phyloP scores from a whole-genome alignment of 92 coral and sea anemone species.

The Porites cylindrica region DNA sequence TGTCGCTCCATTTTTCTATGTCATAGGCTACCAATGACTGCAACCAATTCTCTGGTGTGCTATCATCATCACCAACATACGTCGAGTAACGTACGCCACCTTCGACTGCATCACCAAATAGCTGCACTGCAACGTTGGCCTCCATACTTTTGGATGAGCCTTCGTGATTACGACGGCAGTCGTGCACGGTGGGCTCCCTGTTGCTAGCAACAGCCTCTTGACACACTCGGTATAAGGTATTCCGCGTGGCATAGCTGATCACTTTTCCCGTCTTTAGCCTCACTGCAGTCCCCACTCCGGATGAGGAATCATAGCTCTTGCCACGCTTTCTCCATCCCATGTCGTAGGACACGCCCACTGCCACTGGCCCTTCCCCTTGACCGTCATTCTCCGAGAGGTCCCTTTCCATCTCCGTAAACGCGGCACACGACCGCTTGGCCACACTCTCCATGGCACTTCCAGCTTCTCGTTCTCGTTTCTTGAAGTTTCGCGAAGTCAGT shows the following conservation, averaged over 20 bases:
- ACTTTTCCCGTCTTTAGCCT: conserved; percentile 46
- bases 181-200: conserved; percentile 21
- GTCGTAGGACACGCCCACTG: conserved; percentile 43
- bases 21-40: conserved; percentile 25
- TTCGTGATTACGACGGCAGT: conserved; percentile 40
- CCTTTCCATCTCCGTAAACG: conserved; percentile 13
- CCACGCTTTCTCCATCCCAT: conserved; percentile 51
- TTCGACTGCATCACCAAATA: background rate
- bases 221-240: conserved; percentile 44
- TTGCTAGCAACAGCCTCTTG: background rate
- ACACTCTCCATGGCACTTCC: conserved; percentile 16
- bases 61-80: conserved; percentile 35
- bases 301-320: conserved; percentile 30
- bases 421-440: conserved; percentile 32
- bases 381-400: background rate
- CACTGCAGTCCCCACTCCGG: conserved; percentile 50
- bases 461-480: conserved; percentile 52
- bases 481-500: conserved; percentile 11
- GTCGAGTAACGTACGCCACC: background rate
- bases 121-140: background rate
- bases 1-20: conserved; percentile 38
- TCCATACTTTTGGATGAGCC: conserved; percentile 56
- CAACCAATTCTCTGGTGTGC: conserved; percentile 32
- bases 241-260: conserved; percentile 22
- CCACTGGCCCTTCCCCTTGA: conserved; percentile 1